Conservation (phyloP, 1,140 invertebrate species). For the Bombus balteatus region DNA sequence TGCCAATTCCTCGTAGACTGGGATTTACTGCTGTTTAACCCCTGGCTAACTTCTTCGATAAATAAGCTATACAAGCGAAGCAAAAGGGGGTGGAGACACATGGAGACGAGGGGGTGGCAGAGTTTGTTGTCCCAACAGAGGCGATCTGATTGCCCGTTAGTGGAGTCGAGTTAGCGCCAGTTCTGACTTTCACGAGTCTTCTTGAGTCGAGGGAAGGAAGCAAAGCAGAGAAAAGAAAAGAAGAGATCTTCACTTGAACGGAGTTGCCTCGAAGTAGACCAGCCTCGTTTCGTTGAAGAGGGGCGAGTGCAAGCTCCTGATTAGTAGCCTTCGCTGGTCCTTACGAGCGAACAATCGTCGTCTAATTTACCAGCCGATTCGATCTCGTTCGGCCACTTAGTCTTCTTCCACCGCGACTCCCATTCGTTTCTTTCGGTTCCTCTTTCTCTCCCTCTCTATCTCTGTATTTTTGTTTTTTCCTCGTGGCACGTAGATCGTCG, state of each 20-base stretch:
- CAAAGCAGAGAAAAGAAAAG: background rate
- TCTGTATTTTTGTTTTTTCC: constrained; percentile 21
- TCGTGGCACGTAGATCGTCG: constrained; percentile 21
- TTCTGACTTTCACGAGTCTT: constrained; percentile 71
- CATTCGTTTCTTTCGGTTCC: background rate
- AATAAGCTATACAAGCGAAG: constrained; percentile 77
- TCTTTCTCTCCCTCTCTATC: background rate
- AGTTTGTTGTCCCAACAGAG: constrained; percentile 79
- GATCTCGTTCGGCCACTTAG: constrained; percentile 48
- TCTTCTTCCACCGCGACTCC: constrained; percentile 19
- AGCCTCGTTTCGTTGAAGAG: constrained; percentile 46
- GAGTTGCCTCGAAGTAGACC: constrained; percentile 64
- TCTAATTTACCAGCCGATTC: constrained; percentile 71
- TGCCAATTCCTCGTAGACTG: constrained; percentile 68
- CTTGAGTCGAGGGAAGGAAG: constrained; percentile 50
- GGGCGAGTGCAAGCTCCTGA: constrained; percentile 67
- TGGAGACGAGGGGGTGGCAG: constrained; percentile 13
- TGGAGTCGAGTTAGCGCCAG: constrained; percentile 73
- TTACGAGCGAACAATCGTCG: constrained; percentile 66
- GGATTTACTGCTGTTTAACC: constrained; percentile 80
- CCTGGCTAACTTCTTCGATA: constrained; percentile 79
- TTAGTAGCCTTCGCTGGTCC: constrained; percentile 67
- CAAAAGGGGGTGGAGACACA: constrained; percentile 36
- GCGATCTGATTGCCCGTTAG: constrained; percentile 81
- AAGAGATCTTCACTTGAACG: constrained; percentile 39